Evolutionary conservation across 92 coral and sea anemone species (phyloP).

Genomic region (Bergia sp.): DNA sequence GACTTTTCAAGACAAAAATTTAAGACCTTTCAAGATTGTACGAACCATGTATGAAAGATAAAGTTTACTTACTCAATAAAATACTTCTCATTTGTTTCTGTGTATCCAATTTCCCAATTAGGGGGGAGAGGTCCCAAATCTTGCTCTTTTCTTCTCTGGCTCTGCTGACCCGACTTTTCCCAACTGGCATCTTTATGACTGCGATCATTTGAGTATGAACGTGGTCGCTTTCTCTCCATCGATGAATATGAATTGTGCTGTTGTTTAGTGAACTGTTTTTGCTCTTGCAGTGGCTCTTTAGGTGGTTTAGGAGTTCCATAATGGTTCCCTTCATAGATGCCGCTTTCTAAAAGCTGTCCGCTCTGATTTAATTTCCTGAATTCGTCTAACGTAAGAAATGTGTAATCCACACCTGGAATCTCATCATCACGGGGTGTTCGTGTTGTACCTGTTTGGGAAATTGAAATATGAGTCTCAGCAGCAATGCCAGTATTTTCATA

Average conservation of each 20-base stretch:
- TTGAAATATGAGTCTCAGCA: not conserved
- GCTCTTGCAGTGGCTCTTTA: slow-evolving; percentile 52
- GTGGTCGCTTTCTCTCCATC: slow-evolving; percentile 39
- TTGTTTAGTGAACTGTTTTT: not conserved
- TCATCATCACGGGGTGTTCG: slow-evolving; percentile 89
- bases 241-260: slow-evolving; percentile 24
- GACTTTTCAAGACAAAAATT: too few species aligned
- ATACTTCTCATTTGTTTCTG: slow-evolving; percentile 90
- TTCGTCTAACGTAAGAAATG: slow-evolving; percentile 79
- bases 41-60: not conserved
- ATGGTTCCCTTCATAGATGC: slow-evolving; percentile 89
- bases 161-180: slow-evolving; percentile 30
- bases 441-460: slow-evolving; percentile 79
- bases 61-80: slow-evolving; percentile 73
- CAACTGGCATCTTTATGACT: slow-evolving; percentile 36
- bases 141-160: slow-evolving; percentile 49
- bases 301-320: slow-evolving; percentile 99
- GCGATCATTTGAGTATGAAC: slow-evolving; percentile 32
- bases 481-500: not conserved
- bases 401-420: slow-evolving; percentile 91
- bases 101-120: slow-evolving; percentile 96
- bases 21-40: too few species aligned
- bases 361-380: slow-evolving; percentile 76
- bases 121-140: slow-evolving; percentile 83
- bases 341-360: slow-evolving; percentile 89